Evolutionary conservation across 1,140 invertebrate species (phyloP), one percentile per base, ranked within the genome.

Genomic region (Bombus confusus): DNA sequence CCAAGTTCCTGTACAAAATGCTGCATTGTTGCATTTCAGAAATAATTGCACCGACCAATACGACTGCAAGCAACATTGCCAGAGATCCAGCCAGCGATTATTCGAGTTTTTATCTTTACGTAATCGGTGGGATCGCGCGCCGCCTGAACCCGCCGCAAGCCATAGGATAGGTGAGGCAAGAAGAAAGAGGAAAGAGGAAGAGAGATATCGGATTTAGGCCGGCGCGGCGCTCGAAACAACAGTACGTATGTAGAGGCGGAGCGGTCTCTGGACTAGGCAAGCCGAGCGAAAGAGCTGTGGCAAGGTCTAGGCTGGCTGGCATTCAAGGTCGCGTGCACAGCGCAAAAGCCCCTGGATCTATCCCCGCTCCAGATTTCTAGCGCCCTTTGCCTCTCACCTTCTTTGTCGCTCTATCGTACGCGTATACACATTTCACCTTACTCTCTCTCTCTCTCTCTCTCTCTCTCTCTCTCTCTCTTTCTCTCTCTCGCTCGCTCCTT

Each of bases 261-360:
- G n/a, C 76, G 83, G 85, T 90, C 86, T 83, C 86, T 84, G 88
- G 86, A 88, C 88, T 89, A 86, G 81, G 84, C 83, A 73, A 87
- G 68, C 86, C 82, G 83, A 87, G 83, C 84, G 88, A 88, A 90
- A 88, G 88, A 81, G 85, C 80, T 59, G 84, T 86, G 85, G 91
- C 91, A 93, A 93, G 92, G 91, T 93, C 92, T 93, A 92, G 92
- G 92, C 91, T 93, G 88, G 84, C 84, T 85, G 79, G 85, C 80
- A 91, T 91, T 93, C 93, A 93, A 93, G 92, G 92, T 93, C 92
- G 91, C 86, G 86, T 90, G 88, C 68, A 91, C 80, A 92, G 91
- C 91, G 90, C 91, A 86, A 91, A 92, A 90, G 83, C 83, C 77
- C 90, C 92, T 88, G 92, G 91, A 90, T 92, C 90, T 87, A 89